Conservation (phyloP, 1,140 invertebrate genomes). For the Drosophila parvula region DNA sequence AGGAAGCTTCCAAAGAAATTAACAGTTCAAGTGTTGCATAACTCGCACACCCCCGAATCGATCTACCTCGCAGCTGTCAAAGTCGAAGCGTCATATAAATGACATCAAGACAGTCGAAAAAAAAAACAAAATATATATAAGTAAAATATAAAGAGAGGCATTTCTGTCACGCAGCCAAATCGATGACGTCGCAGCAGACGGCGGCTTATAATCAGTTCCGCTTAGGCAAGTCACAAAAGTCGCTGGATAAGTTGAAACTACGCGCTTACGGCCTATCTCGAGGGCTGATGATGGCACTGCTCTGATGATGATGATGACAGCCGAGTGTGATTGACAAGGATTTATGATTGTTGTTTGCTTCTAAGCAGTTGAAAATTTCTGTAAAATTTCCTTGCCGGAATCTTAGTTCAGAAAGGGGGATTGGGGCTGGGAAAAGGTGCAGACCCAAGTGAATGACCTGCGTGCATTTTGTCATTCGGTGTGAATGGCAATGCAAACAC, state of each 20-base stretch:
- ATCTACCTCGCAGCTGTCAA: conserved; percentile 69
- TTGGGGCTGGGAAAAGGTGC: background rate
- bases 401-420: background rate
- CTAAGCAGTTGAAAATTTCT: conserved; percentile 66
- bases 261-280: conserved; percentile 50
- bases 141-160: conserved; percentile 15
- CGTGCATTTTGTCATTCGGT: conserved; percentile 33
- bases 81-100: conserved; percentile 73
- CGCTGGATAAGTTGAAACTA: conserved; percentile 64
- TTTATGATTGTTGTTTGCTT: conserved; percentile 76
- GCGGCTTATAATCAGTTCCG: conserved; percentile 76
- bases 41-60: conserved; percentile 36
- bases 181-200: conserved; percentile 67
- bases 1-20: conserved; percentile 54
- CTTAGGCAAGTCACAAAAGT: conserved; percentile 67
- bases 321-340: conserved; percentile 82
- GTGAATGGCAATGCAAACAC: conserved; percentile 47
- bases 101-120: conserved; percentile 58
- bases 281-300: conserved; percentile 18
- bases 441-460: conserved; percentile 62
- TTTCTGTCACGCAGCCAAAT: conserved; percentile 76
- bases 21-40: conserved; percentile 58
- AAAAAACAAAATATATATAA: background rate
- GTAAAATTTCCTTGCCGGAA: conserved; percentile 52
- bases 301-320: conserved; percentile 75